These are phyloP conservation scores for Ochotona curzoniae DNA, from an alignment of 2,113 vertebrate genomes.

Conservation along the genomic window DNA sequence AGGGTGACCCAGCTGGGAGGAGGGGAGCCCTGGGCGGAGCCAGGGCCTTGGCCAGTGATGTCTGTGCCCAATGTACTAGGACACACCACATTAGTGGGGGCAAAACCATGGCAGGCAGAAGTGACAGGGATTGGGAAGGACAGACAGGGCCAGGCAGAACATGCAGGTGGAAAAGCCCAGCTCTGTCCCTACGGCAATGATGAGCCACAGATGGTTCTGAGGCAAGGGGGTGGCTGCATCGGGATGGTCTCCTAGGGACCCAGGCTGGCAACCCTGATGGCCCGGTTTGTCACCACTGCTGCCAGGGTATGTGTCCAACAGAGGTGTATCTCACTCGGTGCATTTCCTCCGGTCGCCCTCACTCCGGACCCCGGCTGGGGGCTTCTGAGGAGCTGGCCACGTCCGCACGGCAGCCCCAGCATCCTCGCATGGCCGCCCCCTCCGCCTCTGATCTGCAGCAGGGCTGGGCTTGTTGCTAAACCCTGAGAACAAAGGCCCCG, in stretches of 20 bases:
- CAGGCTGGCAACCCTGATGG: background rate
- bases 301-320: no score
- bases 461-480: background rate
- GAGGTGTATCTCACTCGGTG: no score
- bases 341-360: fast-evolving
- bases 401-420: background rate
- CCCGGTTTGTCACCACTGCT: background rate
- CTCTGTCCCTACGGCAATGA: background rate
- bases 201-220: background rate
- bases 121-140: no score
- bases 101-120: background rate
- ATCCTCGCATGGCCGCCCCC: fast-evolving
- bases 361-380: no score
- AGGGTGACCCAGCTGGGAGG: fast-evolving
- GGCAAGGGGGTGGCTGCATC: fast-evolving
- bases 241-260: background rate
- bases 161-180: background rate
- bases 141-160: background rate
- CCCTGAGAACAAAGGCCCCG: constrained; percentile 61
- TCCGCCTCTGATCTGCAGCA: background rate
- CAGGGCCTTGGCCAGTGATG: background rate
- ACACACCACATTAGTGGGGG: background rate
- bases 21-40: background rate
- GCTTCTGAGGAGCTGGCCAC: no score
- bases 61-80: background rate